These are phyloP conservation scores for Rhabdornis inornatus DNA, from an alignment of 2,113 vertebrate species.

Conservation along the genomic window DNA sequence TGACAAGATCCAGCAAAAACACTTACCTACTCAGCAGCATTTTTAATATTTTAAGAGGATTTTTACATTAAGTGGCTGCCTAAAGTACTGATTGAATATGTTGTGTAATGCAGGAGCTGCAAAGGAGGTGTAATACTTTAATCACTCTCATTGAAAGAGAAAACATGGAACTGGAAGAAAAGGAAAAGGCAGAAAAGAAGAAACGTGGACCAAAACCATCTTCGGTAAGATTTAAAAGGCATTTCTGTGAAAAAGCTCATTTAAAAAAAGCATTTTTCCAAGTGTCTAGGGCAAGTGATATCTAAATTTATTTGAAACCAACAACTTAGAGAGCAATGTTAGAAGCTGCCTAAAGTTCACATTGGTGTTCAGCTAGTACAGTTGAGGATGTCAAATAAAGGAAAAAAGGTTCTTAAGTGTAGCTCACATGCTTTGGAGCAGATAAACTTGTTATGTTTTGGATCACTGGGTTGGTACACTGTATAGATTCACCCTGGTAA, in stretches of 20 bases:
- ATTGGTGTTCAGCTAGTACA: fast-evolving
- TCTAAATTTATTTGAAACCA: neutral
- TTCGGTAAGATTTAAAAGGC: conserved; percentile 21
- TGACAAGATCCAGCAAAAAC: neutral
- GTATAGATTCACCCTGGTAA: neutral
- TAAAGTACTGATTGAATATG: neutral
- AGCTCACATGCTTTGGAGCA: neutral
- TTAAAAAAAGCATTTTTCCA: neutral
- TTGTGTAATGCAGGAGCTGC: conserved; percentile 83
- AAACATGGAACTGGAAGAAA: conserved; percentile 98
- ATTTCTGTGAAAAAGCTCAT: neutral
- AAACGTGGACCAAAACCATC: conserved; percentile 92
- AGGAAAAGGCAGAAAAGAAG: conserved; percentile 98
- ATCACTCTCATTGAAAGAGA: conserved; percentile 98
- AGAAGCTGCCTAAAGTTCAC: neutral
- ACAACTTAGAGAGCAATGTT: neutral
- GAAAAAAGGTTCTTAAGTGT: neutral
- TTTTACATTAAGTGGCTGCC: neutral
- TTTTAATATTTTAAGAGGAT: neutral
- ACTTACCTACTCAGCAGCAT: neutral
- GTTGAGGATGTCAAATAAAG: neutral
- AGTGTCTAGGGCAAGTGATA: neutral
- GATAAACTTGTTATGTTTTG: neutral
- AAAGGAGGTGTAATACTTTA: conserved; percentile 95
- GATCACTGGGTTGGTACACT: neutral